Evolutionary conservation across 2,888 invertebrate species (phyloP), one percentile per base, ranked within the genome.

Genomic region (Keiferia lycopersicella): DNA sequence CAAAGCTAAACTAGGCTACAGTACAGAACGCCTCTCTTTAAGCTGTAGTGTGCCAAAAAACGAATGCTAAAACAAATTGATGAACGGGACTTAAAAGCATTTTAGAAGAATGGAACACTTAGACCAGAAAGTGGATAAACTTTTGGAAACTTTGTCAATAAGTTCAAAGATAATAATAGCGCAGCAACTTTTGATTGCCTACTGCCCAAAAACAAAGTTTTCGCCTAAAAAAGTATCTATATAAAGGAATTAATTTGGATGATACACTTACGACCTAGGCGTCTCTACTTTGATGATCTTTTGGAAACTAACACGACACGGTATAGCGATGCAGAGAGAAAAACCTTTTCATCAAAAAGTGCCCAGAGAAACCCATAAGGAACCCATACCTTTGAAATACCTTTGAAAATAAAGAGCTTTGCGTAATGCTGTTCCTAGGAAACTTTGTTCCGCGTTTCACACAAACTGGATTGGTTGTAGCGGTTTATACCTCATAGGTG

Each of bases 61-160:
- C 64, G n/a, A 66, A 53, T 57, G 50, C 57, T 61, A 61, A 57
- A 61, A 63, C 65, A 65, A 65, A 67, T 65, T 63, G 68, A 61
- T 56, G 59, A 62, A 74, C 74, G 73, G 74, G 63, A 74, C 73
- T 65, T 61, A 67, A 69, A 68, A 68, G 65, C 67, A 64, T 67
- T 59, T 61, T 30, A 67, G 64, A 69, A 68, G 67, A 69, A 65
- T 18, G 59, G 65, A 68, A 67, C 68, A 67, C 16, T 16, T 45
- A 6, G 8, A n/a, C 16, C n/a, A n/a, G 6, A 45, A 45, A 16
- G 3, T n/a, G 1, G 41, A 41, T 41, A 14, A 14, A 41, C 26
- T 34, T 7, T 1, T 16, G 16, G 45, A 45, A 45, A 1, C 4
- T 6, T 16, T n/a, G 45, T 1, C 6, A 34, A 34, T 8, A 34